phyloP scores from a whole-genome alignment of 2,888 invertebrate species.

The Mesochorus sp. region DNA sequence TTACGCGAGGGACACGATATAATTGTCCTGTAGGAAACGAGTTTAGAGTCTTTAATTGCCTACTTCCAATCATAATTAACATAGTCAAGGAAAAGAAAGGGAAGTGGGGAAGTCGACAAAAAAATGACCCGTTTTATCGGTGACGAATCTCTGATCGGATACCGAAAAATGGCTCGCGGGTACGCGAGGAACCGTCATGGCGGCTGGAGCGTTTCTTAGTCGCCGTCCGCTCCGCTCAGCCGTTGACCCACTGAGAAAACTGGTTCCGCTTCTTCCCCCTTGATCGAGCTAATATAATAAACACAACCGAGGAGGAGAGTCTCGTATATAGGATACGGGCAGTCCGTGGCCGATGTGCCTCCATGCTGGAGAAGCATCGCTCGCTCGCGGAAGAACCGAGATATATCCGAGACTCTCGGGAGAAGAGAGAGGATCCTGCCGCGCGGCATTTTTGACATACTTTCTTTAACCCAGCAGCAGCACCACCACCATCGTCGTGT shows the following conservation, averaged over 20 bases:
- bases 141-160: conserved; percentile 28
- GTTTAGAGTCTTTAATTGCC: background rate
- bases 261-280: conserved; percentile 79
- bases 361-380: conserved; percentile 62
- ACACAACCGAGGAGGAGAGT: conserved; percentile 54
- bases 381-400: conserved; percentile 53
- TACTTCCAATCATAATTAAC: background rate
- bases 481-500: background rate
- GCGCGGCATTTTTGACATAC: conserved; percentile 81
- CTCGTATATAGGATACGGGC: conserved; percentile 35
- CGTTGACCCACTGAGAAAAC: conserved; percentile 81
- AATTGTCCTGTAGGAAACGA: conserved; percentile 17
- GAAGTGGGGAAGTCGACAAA: too few species aligned
- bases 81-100: background rate
- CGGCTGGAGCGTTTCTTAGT: conserved; percentile 30
- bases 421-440: conserved; percentile 67
- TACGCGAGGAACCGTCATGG: conserved; percentile 33
- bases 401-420: conserved; percentile 39
- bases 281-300: conserved; percentile 63
- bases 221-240: conserved; percentile 63
- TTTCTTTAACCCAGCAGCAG: conserved; percentile 70
- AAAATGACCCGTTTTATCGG: conserved; percentile 18
- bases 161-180: conserved; percentile 21
- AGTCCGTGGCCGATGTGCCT: conserved; percentile 35
- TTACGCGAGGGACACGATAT: background rate